phyloP scores from a whole-genome alignment of 2,888 invertebrate genomes.

The Neelides folsomi region DNA sequence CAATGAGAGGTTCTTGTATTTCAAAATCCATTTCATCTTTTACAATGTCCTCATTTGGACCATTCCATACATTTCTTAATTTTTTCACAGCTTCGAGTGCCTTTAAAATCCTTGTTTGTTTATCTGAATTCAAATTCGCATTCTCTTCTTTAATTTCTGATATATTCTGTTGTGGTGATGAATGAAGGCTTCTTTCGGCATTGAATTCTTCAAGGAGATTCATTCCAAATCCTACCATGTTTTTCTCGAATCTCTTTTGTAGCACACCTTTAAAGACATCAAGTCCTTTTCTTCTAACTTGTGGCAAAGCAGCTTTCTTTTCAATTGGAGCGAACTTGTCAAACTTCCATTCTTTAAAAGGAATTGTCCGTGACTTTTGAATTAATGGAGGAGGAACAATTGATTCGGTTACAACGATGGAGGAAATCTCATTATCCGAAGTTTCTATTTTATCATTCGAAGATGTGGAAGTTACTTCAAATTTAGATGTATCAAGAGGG shows the following conservation, averaged over 20 bases:
- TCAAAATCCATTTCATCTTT: neutral
- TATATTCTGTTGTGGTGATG: slow-evolving; percentile 6
- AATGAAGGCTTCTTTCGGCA: slow-evolving; percentile 5
- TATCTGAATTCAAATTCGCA: neutral
- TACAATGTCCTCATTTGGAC: neutral
- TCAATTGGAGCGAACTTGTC: neutral
- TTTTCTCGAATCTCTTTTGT: slow-evolving; percentile 3
- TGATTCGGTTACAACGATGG: too few relatives aligned
- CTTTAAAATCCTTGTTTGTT: neutral
- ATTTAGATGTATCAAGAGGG: neutral
- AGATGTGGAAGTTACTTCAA: neutral
- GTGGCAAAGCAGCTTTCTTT: neutral
- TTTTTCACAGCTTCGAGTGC: slow-evolving; percentile 13
- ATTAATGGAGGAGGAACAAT: too few relatives aligned
- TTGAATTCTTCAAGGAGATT: slow-evolving; percentile 5
- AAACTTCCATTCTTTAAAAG: too few relatives aligned
- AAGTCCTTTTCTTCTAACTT: slow-evolving; percentile 9
- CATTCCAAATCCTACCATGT: slow-evolving; percentile 7
- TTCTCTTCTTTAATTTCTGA: neutral
- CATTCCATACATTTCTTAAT: slow-evolving; percentile 14
- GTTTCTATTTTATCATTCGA: neutral
- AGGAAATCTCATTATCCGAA: neutral
- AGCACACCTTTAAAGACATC: slow-evolving; percentile 14
- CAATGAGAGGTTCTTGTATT: neutral
- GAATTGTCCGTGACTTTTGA: too few relatives aligned